phyloP scores from a whole-genome alignment of 2,113 vertebrate genomes.

The Oreochromis tanganicae region DNA sequence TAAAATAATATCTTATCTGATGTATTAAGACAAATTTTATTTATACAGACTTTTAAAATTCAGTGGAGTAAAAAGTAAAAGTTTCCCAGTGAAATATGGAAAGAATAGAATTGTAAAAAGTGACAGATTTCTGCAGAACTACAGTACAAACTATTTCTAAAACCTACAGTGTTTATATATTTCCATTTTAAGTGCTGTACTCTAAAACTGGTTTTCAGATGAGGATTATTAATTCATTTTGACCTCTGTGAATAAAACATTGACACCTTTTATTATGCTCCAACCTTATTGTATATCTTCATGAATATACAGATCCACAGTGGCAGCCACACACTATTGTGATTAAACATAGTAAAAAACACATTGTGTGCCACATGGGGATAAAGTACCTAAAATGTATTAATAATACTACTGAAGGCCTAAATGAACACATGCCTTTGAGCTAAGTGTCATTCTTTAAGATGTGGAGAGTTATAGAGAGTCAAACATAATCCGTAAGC shows the following conservation, averaged over 20 bases:
- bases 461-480: neutral
- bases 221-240: fast-evolving
- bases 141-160: neutral
- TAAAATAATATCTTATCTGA: neutral
- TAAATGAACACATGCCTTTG: neutral
- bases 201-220: neutral
- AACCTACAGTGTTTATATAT: fast-evolving
- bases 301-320: neutral
- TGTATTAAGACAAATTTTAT: neutral
- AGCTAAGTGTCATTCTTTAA: neutral
- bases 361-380: neutral
- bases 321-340: fast-evolving
- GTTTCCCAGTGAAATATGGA: neutral
- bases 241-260: fast-evolving
- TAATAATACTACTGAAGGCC: neutral
- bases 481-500: neutral
- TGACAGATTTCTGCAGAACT: neutral
- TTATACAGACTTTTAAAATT: neutral
- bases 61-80: neutral
- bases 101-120: neutral
- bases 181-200: neutral
- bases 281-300: fast-evolving
- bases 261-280: neutral
- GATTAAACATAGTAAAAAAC: neutral
- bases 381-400: neutral